phyloP scores from a whole-genome alignment of 2,888 invertebrate species.

The Hermaeophaga mercurialis region DNA sequence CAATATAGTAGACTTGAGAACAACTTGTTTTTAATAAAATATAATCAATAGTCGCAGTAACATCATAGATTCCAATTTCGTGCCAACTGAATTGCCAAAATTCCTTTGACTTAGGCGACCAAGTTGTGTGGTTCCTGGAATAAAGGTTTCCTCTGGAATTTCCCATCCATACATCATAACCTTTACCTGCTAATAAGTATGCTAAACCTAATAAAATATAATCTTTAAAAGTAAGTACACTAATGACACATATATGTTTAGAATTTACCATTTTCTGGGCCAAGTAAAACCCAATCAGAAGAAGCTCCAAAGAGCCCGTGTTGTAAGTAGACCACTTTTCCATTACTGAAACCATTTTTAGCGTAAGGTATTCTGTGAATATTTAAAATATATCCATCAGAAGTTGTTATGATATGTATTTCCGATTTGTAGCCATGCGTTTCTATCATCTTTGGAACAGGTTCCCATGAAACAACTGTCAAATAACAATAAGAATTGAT shows the following conservation, averaged over 20 bases:
- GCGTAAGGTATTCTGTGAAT: neutral
- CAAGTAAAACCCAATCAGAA: neutral
- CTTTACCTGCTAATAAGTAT: constrained; percentile 46
- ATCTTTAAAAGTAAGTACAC: too few relatives aligned
- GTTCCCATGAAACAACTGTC: too few relatives aligned
- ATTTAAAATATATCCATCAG: neutral
- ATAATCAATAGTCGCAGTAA: constrained; percentile 82
- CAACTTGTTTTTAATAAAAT: constrained; percentile 64
- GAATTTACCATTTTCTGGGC: neutral
- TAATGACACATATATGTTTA: too few relatives aligned
- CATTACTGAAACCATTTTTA: neutral
- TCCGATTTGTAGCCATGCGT: neutral
- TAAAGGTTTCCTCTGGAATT: constrained; percentile 45
- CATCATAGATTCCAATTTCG: constrained; percentile 77
- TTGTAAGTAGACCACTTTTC: neutral
- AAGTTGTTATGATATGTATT: neutral
- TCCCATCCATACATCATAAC: constrained; percentile 49
- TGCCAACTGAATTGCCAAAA: constrained; percentile 71
- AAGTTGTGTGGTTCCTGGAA: constrained; percentile 39
- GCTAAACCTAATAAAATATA: constrained; percentile 37
- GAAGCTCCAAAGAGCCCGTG: neutral
- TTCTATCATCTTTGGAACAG: neutral
- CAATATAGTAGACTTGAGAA: constrained; percentile 72
- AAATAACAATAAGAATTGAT: too few relatives aligned
- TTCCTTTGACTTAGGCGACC: constrained; percentile 48